Evolutionary conservation across 2,888 invertebrate species (phyloP).

Genomic region (Pristionchus entomophagus): DNA sequence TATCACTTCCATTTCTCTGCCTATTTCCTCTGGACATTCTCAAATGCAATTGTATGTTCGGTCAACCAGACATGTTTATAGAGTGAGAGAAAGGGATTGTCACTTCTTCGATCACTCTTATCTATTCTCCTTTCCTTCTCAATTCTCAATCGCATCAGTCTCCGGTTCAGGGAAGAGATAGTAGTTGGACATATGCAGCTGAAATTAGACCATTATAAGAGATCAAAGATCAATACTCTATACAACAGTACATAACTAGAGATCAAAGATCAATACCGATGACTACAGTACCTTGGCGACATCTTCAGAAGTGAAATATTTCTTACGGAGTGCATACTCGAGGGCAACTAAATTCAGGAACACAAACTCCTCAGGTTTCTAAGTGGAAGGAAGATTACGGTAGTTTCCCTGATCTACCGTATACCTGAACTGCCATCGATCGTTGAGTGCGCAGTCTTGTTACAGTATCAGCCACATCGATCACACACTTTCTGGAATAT

Average conservation of each 20-base stretch:
- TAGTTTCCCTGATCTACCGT: background rate
- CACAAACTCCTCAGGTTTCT: constrained; percentile 65
- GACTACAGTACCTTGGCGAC: too few relatives aligned
- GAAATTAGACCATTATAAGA: too few relatives aligned
- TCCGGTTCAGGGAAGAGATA: constrained; percentile 36
- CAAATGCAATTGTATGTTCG: constrained; percentile 29
- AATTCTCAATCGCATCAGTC: background rate
- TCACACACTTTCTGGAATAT: background rate
- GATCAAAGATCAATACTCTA: background rate
- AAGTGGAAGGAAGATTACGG: constrained; percentile 27
- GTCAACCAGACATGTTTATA: constrained; percentile 40
- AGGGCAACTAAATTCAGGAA: constrained; percentile 62
- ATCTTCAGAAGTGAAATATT: too few relatives aligned
- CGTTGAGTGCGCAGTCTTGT: constrained; percentile 64
- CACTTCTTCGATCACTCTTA: constrained; percentile 22
- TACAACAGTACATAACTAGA: too few relatives aligned
- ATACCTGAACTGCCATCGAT: constrained; percentile 60
- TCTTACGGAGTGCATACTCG: constrained; percentile 58
- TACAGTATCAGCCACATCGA: constrained; percentile 66
- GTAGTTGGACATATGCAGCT: constrained; percentile 44
- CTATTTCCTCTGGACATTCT: too few relatives aligned
- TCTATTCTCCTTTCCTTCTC: background rate
- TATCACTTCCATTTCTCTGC: too few relatives aligned
- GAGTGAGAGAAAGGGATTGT: constrained; percentile 31
- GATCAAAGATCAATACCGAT: background rate